Percentiles rank a stretch among this genome's conserved stretches.
Evolutionary conservation across 2,888 invertebrate genomes (phyloP).

Genomic region (Aphidius colemani): DNA sequence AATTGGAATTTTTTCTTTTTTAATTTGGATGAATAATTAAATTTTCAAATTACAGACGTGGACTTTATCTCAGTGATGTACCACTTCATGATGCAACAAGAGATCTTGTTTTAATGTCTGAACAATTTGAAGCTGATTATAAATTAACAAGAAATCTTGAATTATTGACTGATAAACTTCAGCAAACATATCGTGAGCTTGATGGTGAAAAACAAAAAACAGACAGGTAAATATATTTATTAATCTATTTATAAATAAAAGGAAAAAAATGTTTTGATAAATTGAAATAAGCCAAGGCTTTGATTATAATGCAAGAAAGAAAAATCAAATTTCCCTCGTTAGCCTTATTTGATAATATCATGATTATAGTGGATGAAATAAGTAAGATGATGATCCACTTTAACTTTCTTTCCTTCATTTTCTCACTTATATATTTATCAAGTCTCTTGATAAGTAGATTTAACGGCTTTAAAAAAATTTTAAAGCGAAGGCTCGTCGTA

Average conservation of each 20-base stretch:
- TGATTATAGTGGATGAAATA: not conserved
- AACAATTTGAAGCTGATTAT: slow-evolving; percentile 96
- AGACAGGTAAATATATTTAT: slow-evolving; percentile 70
- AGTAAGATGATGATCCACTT: not conserved
- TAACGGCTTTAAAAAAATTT: too few species aligned
- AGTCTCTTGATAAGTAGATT: too few species aligned
- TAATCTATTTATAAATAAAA: too few species aligned
- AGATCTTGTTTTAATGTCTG: slow-evolving; percentile 92
- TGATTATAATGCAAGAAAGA: too few species aligned
- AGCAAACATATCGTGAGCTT: slow-evolving; percentile 90
- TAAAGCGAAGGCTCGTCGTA: too few species aligned
- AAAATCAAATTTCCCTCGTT: too few species aligned
- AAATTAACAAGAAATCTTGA: slow-evolving; percentile 92
- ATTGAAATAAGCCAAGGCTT: too few species aligned
- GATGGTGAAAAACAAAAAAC: slow-evolving; percentile 96
- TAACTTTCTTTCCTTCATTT: not conserved
- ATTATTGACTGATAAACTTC: slow-evolving; percentile 90
- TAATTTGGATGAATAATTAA: too few species aligned
- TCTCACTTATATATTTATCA: too few species aligned
- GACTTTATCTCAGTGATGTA: slow-evolving; percentile 91
- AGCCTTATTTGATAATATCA: too few species aligned
- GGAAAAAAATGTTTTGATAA: too few species aligned
- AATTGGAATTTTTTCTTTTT: too few species aligned
- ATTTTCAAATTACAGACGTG: slow-evolving; percentile 67
- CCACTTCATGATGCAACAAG: slow-evolving; percentile 95